Evolutionary conservation across 2,888 invertebrate species (phyloP).

Genomic region (Gibbula magus): DNA sequence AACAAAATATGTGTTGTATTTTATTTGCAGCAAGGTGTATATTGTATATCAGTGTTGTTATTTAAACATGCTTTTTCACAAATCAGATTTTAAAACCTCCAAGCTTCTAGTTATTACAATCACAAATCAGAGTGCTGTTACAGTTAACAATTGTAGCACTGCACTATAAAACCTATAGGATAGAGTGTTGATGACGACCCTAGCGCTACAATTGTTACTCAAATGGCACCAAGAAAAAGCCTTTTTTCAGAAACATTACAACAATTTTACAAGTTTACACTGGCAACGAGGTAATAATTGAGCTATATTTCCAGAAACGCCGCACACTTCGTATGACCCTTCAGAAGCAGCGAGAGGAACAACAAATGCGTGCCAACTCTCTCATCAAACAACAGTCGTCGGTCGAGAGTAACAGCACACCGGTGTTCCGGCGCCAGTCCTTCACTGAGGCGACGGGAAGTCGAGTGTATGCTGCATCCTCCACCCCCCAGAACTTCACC

Average conservation of each 20-base stretch:
- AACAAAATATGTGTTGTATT: too few species aligned
- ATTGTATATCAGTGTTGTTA: too few species aligned
- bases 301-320: constrained; percentile 84
- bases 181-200: too few species aligned
- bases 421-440: constrained; percentile 47
- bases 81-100: too few species aligned
- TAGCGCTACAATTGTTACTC: too few species aligned
- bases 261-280: background rate
- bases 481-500: constrained; percentile 35
- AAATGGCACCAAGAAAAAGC: too few species aligned
- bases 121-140: too few species aligned
- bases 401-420: constrained; percentile 34
- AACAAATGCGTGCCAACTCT: constrained; percentile 37
- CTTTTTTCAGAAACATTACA: background rate
- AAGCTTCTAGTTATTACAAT: too few species aligned
- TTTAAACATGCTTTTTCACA: too few species aligned
- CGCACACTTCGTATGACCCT: constrained; percentile 89
- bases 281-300: background rate
- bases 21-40: too few species aligned
- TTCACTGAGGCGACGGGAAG: constrained; percentile 54
- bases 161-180: too few species aligned
- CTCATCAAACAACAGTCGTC: constrained; percentile 26
- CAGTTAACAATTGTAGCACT: too few species aligned
- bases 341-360: constrained; percentile 64
- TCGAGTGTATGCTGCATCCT: constrained; percentile 43